Base-by-base conservation (phyloP, 2,113 vertebrate species). In the Vidua chalybeata region DNA sequence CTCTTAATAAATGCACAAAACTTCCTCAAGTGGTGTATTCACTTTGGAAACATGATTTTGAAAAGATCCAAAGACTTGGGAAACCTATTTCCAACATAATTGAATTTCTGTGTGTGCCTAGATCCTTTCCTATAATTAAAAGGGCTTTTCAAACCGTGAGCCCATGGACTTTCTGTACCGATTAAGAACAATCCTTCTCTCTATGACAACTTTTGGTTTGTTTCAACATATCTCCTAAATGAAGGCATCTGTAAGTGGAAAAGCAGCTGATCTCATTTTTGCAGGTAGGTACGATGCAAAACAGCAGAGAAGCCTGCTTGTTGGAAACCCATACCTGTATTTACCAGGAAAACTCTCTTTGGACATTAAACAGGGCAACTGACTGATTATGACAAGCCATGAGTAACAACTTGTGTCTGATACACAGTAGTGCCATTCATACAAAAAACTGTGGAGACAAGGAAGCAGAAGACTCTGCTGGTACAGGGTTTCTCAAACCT, bases 191-290 rank as follows among this genome's bases (percentile, higher is more conserved):
- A 94, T 78, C 31, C 79, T 90, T 83, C 55, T 48, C 59, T 71
- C 76, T 11, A 7, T 11, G 76, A 93, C 52, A 88, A 87, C 68
- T 93, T 90, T 8, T 14, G 52, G 89, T 62, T 89, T 94, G 84
- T 84, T 90, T 72, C 41, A 89, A 81, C 31, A 3, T n/a, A 83
- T 49, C 76, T 87, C 76, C 72, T 71, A 64, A 90, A 82, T 39
- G 35, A 89, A 93, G 33, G 45, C 58, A 85, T 28, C 63, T 67
- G 31, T 52, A 89, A 84, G 79, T 30, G 37, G 59, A 52, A 86
- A 79, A 81, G 39, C 18, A 87, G 68, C 45, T 85, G 73, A 95
- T 64, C 90, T 90, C 85, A 91, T 23, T 88, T 96, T 59, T 88
- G 59, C 51, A 92, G 68, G 85, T 7, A 87, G 28, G 59, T 55